These are phyloP conservation scores for Hydractinia echinata DNA, from an alignment of 30 jellyfish, hydroid and myxozoan genomes.

Conservation along the genomic window DNA sequence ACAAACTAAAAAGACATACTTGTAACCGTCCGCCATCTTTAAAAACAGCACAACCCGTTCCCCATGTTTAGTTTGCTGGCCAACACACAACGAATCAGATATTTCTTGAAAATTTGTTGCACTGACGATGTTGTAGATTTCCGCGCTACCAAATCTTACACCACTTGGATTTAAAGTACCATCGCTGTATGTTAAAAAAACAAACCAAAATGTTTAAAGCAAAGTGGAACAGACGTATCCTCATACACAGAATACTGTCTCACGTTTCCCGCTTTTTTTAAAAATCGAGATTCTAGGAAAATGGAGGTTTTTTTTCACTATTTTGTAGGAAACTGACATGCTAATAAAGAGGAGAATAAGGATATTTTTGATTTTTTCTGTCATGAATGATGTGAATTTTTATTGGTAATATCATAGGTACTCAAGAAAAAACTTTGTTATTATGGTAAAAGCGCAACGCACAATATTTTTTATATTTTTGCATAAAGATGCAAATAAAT, in stretches of 20 bases:
- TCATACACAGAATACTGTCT: not conserved
- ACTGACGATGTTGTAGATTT: conserved; percentile 74
- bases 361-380: too few relatives aligned
- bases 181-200: conserved; percentile 53
- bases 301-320: too few relatives aligned
- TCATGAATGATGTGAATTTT: too few relatives aligned
- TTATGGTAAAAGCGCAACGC: too few relatives aligned
- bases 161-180: conserved; percentile 95
- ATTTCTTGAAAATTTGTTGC: conserved; percentile 64
- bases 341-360: too few relatives aligned
- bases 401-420: too few relatives aligned
- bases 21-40: conserved; percentile 53
- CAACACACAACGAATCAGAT: conserved; percentile 90
- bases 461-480: too few relatives aligned
- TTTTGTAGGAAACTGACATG: too few relatives aligned
- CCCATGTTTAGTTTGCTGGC: conserved; percentile 59
- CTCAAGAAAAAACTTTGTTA: too few relatives aligned
- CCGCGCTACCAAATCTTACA: conserved; percentile 98
- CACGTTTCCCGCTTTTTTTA: not conserved
- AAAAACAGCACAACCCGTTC: conserved; percentile 84
- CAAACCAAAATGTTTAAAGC: not conserved
- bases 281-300: not conserved
- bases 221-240: not conserved
- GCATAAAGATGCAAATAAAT: too few relatives aligned
- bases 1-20: conserved; percentile 55